Base-by-base conservation (phyloP, 2,113 vertebrate genomes). In the Corvus cornix region DNA sequence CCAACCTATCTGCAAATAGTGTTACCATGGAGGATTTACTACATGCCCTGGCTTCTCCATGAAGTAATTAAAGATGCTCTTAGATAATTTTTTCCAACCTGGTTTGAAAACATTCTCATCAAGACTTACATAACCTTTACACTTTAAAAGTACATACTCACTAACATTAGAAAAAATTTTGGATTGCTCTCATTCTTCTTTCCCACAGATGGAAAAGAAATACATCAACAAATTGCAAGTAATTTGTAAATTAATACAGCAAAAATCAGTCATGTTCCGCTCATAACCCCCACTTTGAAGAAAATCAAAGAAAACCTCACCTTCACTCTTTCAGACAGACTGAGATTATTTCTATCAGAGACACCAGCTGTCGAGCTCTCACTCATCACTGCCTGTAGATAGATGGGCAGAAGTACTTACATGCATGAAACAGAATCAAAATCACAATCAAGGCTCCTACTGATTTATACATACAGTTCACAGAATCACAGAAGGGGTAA, bases 301-400 rank as follows among this genome's bases (percentile, higher is more conserved):
- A 95, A 96, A 94, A 94, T 19, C 20, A 81, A 95, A 85, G 31
- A 41, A 84, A 72, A 68, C 12, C 86, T 93, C 95, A 97, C 97
- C 97, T 98, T 97, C 27, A 92, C 72, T 92, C 75, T 95, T 92
- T 93, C 92, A 70, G 91, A 95, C 58, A 89, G 43, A 82, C 39
- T 68, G 81, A 93, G 70, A 89, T 92, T 78, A 87, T 93, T 93
- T 96, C 86, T 80, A 84, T 91, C 77, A 93, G 52, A 96, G 81
- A 68, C 95, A 87, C 89, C 94, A 91, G 89, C 95, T 89, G 60
- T 96, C 51, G 94, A 93, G 53, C 94, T 96, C 91, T 96, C 95
- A 62, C 78, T 96, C 46, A 95, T 56, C 52, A 46, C 49, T 68
- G 94, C 77, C 98, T 98, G 90, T 84, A 97, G 67, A 84, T 1